phyloP scores from a whole-genome alignment of 1,140 invertebrate genomes.

The Cherax destructor region DNA sequence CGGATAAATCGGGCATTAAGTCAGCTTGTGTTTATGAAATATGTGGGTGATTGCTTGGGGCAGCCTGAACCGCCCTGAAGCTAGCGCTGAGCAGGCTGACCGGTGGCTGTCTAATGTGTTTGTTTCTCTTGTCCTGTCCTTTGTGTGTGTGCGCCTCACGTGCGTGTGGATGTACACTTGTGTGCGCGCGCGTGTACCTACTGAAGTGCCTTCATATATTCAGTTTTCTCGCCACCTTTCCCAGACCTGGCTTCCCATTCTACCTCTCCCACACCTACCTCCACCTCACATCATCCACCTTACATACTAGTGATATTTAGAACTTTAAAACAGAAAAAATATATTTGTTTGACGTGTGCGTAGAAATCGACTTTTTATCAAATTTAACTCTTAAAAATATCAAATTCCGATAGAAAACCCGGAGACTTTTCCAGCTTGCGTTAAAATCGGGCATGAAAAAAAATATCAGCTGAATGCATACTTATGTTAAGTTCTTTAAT shows the following conservation, averaged over 20 bases:
- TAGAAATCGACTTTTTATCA: not conserved
- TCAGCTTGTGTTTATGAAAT: not conserved
- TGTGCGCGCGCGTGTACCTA: constrained; percentile 5
- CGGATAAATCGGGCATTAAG: not conserved
- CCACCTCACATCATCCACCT: not conserved
- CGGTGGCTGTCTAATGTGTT: not conserved
- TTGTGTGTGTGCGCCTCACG: not conserved
- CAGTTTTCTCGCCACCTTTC: not conserved
- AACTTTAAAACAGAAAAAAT: not conserved
- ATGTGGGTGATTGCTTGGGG: not conserved
- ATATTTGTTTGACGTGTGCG: not conserved
- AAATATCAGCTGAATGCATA: not conserved
- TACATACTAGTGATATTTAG: not conserved
- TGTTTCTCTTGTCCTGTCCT: not conserved
- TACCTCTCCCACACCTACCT: not conserved
- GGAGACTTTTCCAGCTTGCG: constrained; percentile 64
- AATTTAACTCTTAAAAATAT: not conserved
- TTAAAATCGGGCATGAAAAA: constrained; percentile 42
- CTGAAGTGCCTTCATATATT: not conserved
- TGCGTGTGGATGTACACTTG: not conserved
- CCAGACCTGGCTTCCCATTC: not conserved
- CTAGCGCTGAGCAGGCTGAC: not conserved
- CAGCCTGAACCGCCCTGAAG: not conserved
- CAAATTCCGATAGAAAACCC: not conserved
- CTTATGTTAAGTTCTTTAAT: constrained; percentile 4